Conservation (phyloP, 2,113 vertebrate genomes). For the Lepidiolamprologus cunningtoni region DNA sequence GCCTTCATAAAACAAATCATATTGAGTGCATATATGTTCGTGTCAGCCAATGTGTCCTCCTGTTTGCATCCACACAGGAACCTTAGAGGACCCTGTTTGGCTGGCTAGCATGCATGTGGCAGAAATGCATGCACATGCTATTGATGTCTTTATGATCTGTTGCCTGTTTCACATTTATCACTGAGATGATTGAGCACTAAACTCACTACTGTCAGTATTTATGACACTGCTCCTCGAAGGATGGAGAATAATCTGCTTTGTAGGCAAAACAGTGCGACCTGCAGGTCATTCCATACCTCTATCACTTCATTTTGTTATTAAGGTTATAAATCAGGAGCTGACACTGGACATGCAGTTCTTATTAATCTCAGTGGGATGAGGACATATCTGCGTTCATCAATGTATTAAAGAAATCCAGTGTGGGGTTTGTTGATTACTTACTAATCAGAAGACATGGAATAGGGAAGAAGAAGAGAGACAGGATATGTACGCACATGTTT, state of each 20-base stretch:
- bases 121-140: background rate
- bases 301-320: background rate
- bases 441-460: background rate
- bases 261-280: background rate
- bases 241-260: background rate
- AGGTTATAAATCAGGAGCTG: background rate
- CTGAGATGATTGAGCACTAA: background rate
- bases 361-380: background rate
- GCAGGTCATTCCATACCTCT: background rate
- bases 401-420: background rate
- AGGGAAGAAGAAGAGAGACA: background rate
- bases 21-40: background rate
- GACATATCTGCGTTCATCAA: background rate
- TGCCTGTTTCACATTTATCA: background rate
- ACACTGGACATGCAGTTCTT: background rate
- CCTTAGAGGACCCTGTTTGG: background rate
- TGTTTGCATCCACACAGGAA: background rate
- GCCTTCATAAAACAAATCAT: background rate
- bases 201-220: background rate
- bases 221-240: background rate
- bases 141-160: background rate
- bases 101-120: background rate
- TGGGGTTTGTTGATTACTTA: background rate
- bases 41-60: background rate
- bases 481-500: background rate